Evolutionary conservation across 1,140 invertebrate genomes (phyloP), one percentile per base, ranked within the genome.

Genomic region (Calliopsis andreniformis): DNA sequence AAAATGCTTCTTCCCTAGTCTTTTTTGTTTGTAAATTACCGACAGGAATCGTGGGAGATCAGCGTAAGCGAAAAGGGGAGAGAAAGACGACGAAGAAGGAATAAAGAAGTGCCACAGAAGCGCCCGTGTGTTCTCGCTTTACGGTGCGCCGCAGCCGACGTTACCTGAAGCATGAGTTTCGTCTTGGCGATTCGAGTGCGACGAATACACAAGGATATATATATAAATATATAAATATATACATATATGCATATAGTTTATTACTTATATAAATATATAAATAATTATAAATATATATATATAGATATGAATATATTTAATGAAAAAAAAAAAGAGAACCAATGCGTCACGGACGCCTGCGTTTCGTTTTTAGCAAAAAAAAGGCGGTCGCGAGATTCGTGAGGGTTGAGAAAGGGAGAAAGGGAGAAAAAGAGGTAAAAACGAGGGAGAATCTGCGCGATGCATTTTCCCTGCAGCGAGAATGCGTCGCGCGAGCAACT

Each of bases 91-190:
- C 49, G 23, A 53, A 55, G 23, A 58, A 49, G 56, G 56, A 45
- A 25, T 51, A 55, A 45, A 66, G 58, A 78, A 77, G 68, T 91
- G 89, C 88, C 87, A 90, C 88, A 88, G 80, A 79, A 82, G 87
- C 76, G 83, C 83, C 83, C 84, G 83, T 82, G 84, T 85, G 79
- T 83, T 85, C 83, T 85, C 67, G 83, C 84, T 82, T 82, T 72
- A 82, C 76, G 79, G 84, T 87, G 86, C 87, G 86, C 84, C 82
- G 83, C 75, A 89, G 86, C 77, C 77, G 82, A 84, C 82, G 88
- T 89, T 90, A 91, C 88, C 89, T 90, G 88, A 89, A 89, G 85
- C 81, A 86, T 87, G 80, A 84, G 82, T 84, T 76, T 87, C 78
- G 87, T 88, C 83, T 86, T 56, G 78, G 71, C 79, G 79, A 87